Evolutionary conservation across 1,140 invertebrate genomes (phyloP).

Genomic region (Diorhabda carinulata): DNA sequence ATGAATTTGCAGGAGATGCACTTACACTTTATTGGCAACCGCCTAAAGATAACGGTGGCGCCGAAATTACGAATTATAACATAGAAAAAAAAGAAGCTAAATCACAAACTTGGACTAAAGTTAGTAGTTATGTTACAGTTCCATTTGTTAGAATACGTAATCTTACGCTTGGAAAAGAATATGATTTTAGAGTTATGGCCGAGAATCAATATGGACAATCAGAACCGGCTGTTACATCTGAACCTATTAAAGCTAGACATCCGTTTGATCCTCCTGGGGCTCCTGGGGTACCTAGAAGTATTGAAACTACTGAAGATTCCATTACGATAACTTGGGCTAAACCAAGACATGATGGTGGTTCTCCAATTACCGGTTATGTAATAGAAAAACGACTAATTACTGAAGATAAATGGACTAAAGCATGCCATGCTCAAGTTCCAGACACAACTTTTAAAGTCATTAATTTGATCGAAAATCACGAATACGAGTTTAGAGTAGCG

Average conservation of each 20-base stretch:
- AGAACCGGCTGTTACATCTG: conserved; percentile 81
- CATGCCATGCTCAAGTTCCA: conserved; percentile 74
- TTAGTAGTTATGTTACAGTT: conserved; percentile 87
- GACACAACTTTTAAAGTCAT: conserved; percentile 79
- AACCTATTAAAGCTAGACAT: conserved; percentile 90
- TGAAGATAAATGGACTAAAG: conserved; percentile 89
- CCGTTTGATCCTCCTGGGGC: conserved; percentile 89
- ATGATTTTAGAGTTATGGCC: conserved; percentile 97
- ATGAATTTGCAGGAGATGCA: conserved; percentile 93
- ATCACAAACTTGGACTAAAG: conserved; percentile 80
- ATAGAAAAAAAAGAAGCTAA: conserved; percentile 89
- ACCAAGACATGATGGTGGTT: conserved; percentile 89
- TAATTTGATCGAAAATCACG: conserved; percentile 88
- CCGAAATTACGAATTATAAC: conserved; percentile 93
- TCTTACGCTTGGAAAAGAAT: conserved; percentile 82
- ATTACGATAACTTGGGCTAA: conserved; percentile 92
- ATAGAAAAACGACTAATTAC: conserved; percentile 87
- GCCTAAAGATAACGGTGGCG: conserved; percentile 93
- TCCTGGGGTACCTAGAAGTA: conserved; percentile 79
- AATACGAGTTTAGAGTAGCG: conserved; percentile 96
- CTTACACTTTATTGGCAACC: conserved; percentile 94
- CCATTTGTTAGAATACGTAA: conserved; percentile 87
- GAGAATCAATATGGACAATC: conserved; percentile 96
- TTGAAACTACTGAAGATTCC: conserved; percentile 87
- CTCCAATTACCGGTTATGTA: conserved; percentile 85